These are phyloP conservation scores for Hyles lineata DNA, from an alignment of 2,888 invertebrate species.

Conservation along the genomic window DNA sequence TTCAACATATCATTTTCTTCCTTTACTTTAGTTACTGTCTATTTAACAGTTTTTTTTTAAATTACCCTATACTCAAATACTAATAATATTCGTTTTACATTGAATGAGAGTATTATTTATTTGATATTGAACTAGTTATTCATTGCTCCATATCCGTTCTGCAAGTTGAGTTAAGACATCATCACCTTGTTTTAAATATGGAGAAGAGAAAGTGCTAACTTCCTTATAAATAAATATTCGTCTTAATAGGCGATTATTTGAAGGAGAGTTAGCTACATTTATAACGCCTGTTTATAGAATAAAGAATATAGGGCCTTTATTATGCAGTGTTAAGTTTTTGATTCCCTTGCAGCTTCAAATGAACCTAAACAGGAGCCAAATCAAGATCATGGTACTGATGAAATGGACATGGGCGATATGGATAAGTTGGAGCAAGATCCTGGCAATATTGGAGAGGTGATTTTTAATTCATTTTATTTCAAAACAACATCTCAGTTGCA, in stretches of 20 bases:
- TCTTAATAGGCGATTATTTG: conserved; percentile 43
- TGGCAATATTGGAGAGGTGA: conserved; percentile 81
- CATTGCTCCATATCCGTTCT: conserved; percentile 75
- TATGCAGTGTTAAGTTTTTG: background rate
- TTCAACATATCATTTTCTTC: too few relatives aligned
- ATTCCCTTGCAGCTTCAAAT: conserved; percentile 42
- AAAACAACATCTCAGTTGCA: too few relatives aligned
- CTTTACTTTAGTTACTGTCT: too few relatives aligned
- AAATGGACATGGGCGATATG: conserved; percentile 83
- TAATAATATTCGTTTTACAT: too few relatives aligned
- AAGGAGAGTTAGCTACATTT: conserved; percentile 44
- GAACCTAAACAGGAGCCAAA: conserved; percentile 67
- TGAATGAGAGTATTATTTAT: too few relatives aligned
- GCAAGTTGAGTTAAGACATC: conserved; percentile 70
- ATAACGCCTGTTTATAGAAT: background rate
- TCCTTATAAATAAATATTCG: conserved; percentile 36
- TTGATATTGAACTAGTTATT: too few relatives aligned
- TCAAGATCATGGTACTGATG: conserved; percentile 72
- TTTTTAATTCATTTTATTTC: background rate
- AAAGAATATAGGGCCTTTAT: background rate
- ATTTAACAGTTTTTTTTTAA: too few relatives aligned
- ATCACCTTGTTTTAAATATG: conserved; percentile 75
- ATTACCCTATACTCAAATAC: too few relatives aligned
- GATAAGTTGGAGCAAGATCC: conserved; percentile 81
- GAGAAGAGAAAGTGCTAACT: conserved; percentile 65